Evolutionary conservation across 2,797 vertebrate genomes (phyloP).

Genomic region (Typhlichthys eigenmanni): DNA sequence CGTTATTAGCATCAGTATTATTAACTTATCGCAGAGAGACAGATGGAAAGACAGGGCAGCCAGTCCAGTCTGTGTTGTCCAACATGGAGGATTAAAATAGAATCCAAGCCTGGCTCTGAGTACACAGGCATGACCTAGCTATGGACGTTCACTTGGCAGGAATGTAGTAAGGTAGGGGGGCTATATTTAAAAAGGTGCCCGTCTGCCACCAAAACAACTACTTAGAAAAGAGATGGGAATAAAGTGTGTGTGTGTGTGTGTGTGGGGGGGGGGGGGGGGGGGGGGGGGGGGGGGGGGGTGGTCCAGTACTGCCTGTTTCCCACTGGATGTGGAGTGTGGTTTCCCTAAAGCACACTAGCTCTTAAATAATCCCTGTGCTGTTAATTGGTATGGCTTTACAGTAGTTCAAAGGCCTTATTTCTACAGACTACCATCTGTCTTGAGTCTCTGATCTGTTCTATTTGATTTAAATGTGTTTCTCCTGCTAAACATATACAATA

Average conservation of each 20-base stretch:
- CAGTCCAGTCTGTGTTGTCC: constrained; percentile 39
- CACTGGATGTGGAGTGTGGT: constrained; percentile 43
- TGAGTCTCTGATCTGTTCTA: background rate
- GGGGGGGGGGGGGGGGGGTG: too few relatives aligned
- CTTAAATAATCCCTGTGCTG: constrained; percentile 47
- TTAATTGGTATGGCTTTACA: constrained; percentile 39
- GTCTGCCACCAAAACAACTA: constrained; percentile 62
- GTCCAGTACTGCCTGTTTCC: constrained; percentile 52
- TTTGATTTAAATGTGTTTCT: background rate
- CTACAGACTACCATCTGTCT: constrained; percentile 22
- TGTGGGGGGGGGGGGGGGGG: too few relatives aligned
- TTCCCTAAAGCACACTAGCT: constrained; percentile 34
- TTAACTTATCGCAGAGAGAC: constrained; percentile 30
- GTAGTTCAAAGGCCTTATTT: constrained; percentile 35
- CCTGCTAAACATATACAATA: constrained; percentile 25
- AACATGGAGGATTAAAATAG: constrained; percentile 70
- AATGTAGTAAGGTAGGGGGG: constrained; percentile 63
- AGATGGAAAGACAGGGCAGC: constrained; percentile 9
- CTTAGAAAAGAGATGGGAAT: constrained; percentile 40
- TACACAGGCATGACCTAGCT: constrained; percentile 59
- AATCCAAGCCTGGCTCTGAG: constrained; percentile 52
- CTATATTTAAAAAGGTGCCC: constrained; percentile 77
- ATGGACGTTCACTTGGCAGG: constrained; percentile 73
- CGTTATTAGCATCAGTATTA: constrained; percentile 18
- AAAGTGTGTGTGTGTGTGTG: too few relatives aligned